A percentile compares a stretch with the other conserved stretches of the same genome.
Evolutionary conservation across 2,797 vertebrate genomes (phyloP).

Genomic region (Acrossocheilus fasciatus): DNA sequence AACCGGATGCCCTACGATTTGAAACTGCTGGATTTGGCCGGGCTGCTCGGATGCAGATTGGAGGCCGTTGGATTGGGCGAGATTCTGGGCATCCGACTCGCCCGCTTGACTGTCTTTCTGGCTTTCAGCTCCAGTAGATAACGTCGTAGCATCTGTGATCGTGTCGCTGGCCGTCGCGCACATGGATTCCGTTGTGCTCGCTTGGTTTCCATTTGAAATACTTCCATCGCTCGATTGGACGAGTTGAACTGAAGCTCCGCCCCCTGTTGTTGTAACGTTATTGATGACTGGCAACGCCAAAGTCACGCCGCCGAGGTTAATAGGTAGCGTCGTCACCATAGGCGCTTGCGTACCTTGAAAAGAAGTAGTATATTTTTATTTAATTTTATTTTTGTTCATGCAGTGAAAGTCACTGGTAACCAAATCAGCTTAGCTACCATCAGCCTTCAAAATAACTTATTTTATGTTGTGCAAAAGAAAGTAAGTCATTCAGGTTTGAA

Average conservation of each 20-base stretch:
- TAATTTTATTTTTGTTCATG: background rate
- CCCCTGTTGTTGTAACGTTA: conserved; percentile 76
- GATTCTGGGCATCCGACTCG: conserved; percentile 79
- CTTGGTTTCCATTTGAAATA: conserved; percentile 91
- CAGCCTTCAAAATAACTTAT: no score
- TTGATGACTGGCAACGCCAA: conserved; percentile 96
- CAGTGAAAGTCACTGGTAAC: no score
- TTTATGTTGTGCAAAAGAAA: no score
- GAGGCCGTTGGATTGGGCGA: conserved; percentile 91
- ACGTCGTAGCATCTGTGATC: conserved; percentile 86
- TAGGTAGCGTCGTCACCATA: conserved; percentile 94
- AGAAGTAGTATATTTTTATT: background rate
- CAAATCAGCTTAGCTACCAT: no score
- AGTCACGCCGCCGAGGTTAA: conserved; percentile 97
- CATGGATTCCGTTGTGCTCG: conserved; percentile 81
- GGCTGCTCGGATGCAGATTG: conserved; percentile 84
- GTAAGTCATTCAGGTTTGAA: no score
- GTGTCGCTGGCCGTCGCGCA: conserved; percentile 73
- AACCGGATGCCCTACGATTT: conserved; percentile 93
- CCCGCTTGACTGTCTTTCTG: conserved; percentile 74
- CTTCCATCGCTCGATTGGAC: conserved; percentile 89
- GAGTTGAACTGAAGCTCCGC: conserved; percentile 88
- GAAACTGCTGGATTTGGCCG: conserved; percentile 93
- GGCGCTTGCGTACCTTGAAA: conserved; percentile 73
- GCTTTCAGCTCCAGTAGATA: conserved; percentile 75